Evolutionary conservation across 2,888 invertebrate species (phyloP), one percentile per base, ranked within the genome.

Genomic region (Dryocosmus kuriphilus): DNA sequence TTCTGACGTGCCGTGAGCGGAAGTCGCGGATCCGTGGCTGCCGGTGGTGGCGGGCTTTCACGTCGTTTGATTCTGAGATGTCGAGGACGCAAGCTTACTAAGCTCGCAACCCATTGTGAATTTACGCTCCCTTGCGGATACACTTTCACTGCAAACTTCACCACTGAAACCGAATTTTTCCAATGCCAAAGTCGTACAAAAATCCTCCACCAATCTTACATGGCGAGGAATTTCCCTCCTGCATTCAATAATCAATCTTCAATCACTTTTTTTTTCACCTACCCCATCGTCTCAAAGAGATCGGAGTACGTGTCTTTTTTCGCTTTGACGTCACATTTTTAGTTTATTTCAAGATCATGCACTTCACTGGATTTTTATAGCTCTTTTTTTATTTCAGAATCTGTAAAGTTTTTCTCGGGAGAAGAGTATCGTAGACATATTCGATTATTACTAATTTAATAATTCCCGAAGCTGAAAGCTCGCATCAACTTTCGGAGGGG

Each of bases 1-100:
- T 96, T 97, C 93, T 98, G 97, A 89, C 96, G 95, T 27, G 96
- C 96, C 0, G 96, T 97, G 79, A 97, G 93, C 0, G 97, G 97
- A 81, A 97, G 93, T 86, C 96, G 92, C 57, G 96, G 96, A 90
- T 97, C 97, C 46, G 94, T 94, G 41, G 94, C 93, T 6, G 95
- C 94, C 0, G 95, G 95, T 1, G 95, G 94, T 19, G 94, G 93
- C 60, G 94, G 94, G 82, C 94, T 94, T 32, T 93, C 93, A 22
- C 92, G 93, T 75, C 93, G 92, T 92, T 88, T 93, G 93, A 81
- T 87, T 87, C 67, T 87, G 89, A 83, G 88, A 82, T 82, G 89
- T 86, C 80, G 94, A 93, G 80, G 94, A 92, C 79, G 95, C 95
- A 89, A 96, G 92, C 91, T 96, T 96, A 76, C 95, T 95, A 88